These are phyloP conservation scores for Aulostomus chinensis DNA, from an alignment of 2,797 vertebrate species.

Conservation along the genomic window DNA sequence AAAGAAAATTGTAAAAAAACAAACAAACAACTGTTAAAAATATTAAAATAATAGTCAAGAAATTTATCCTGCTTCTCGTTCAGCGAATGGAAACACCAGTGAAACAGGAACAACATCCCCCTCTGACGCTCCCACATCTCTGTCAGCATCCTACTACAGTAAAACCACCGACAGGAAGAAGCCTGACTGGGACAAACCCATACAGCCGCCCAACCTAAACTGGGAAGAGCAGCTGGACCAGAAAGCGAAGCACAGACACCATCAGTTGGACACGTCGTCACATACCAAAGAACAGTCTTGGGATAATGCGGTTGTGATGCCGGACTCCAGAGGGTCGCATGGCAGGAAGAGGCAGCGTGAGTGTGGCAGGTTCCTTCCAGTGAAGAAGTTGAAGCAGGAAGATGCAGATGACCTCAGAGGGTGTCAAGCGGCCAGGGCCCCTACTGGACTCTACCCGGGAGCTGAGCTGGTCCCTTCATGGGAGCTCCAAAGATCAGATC, in stretches of 20 bases:
- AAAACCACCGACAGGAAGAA: constrained; percentile 3
- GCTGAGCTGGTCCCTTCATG: constrained; percentile 41
- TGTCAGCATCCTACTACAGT: constrained; percentile 1
- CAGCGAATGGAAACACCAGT: neutral
- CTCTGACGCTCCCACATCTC: constrained; percentile 13
- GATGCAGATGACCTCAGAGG: constrained; percentile 12
- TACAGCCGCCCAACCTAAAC: neutral
- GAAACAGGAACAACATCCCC: constrained; percentile 3
- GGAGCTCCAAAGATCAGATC: constrained; percentile 31
- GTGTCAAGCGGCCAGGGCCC: neutral
- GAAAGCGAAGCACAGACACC: constrained; percentile 15
- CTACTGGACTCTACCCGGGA: constrained; percentile 16
- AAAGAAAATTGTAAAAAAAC: neutral
- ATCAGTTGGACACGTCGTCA: neutral
- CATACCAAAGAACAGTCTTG: constrained; percentile 15
- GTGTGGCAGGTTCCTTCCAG: constrained; percentile 16
- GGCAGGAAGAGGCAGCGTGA: constrained; percentile 48
- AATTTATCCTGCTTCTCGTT: too few relatives aligned
- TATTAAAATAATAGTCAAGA: too few relatives aligned
- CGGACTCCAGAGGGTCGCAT: constrained; percentile 20
- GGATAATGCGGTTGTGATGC: constrained; percentile 7
- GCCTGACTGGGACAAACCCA: too few relatives aligned
- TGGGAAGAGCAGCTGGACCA: constrained; percentile 25
- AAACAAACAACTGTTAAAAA: too few relatives aligned
- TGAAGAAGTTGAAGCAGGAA: constrained; percentile 58